Conservation (phyloP, 2,113 vertebrate genomes). For the Rhabdornis inornatus region DNA sequence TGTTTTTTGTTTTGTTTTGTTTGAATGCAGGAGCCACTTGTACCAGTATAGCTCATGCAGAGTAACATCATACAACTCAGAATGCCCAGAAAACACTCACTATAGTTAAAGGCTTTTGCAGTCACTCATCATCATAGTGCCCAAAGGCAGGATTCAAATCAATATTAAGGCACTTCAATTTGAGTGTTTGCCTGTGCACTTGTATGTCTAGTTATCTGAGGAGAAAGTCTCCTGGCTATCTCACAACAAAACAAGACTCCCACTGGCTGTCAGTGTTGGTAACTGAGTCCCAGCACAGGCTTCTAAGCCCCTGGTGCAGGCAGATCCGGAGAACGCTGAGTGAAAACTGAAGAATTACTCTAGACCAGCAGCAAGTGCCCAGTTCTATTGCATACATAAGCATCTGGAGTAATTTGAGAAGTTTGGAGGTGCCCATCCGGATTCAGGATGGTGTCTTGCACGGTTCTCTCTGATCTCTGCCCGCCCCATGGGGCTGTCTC, state of each 20-base stretch:
- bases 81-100: background rate
- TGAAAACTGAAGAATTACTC: background rate
- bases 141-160: background rate
- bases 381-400: fast-evolving
- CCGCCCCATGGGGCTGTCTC: background rate
- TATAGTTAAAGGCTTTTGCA: background rate
- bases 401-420: background rate
- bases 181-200: background rate
- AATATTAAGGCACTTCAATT: background rate
- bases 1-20: background rate
- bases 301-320: background rate
- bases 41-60: background rate
- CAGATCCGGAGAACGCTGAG: background rate
- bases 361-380: background rate
- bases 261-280: fast-evolving
- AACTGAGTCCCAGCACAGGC: background rate
- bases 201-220: background rate
- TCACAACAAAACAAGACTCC: background rate
- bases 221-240: background rate
- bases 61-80: background rate
- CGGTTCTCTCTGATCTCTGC: background rate
- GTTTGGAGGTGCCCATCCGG: background rate
- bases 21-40: background rate
- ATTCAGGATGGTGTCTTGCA: too few species aligned
- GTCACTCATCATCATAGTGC: background rate